Percentiles rank a stretch among this genome's conserved stretches.
These are phyloP conservation scores for Enoplosus armatus DNA, from an alignment of 2,797 vertebrate species.

Conservation along the genomic window DNA sequence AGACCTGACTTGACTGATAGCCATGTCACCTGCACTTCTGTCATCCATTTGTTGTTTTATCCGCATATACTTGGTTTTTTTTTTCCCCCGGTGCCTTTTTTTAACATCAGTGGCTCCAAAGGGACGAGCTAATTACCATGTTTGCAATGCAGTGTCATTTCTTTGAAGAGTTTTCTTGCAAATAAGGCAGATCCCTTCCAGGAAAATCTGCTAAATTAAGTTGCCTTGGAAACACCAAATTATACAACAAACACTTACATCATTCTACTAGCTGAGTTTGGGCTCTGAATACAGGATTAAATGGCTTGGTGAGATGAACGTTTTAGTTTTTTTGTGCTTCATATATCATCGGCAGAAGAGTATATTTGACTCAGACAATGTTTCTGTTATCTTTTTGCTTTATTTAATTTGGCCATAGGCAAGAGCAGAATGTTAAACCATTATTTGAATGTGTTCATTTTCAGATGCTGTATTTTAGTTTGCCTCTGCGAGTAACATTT, in stretches of 20 bases:
- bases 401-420: constrained; percentile 49
- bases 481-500: constrained; percentile 2
- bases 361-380: constrained; percentile 24
- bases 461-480: constrained; percentile 7
- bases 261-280: constrained; percentile 32
- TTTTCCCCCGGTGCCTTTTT: background rate
- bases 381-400: constrained; percentile 56
- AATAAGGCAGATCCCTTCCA: constrained; percentile 42
- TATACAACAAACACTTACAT: constrained; percentile 42
- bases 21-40: constrained; percentile 37
- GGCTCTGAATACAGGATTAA: constrained; percentile 29
- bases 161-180: constrained; percentile 49
- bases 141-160: constrained; percentile 45
- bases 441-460: constrained; percentile 37
- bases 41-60: constrained; percentile 31
- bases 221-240: constrained; percentile 62
- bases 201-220: constrained; percentile 52
- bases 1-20: constrained; percentile 63
- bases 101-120: background rate
- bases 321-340: constrained; percentile 35
- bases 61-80: background rate
- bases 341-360: constrained; percentile 5
- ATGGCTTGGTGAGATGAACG: constrained; percentile 12
- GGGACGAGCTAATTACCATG: constrained; percentile 46
- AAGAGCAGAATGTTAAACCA: constrained; percentile 35